Percentiles rank a stretch among this genome's conserved stretches.
Conservation (phyloP, 1,140 invertebrate genomes). For the Drosophila mojavensis region DNA sequence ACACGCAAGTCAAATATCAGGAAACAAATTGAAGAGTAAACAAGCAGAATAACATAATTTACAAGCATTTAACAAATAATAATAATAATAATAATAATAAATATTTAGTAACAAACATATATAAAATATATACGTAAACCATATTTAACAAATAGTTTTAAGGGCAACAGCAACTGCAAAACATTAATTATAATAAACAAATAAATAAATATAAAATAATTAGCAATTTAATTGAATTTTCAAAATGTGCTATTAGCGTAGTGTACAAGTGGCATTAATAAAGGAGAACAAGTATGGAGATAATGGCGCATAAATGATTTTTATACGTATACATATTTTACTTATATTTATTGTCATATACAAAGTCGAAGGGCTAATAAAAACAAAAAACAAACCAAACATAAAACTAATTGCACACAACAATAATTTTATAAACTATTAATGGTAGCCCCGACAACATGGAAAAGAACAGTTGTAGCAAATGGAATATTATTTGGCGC, state of each 20-base stretch:
- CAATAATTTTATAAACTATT: constrained; percentile 42
- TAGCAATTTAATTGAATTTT: constrained; percentile 63
- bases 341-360: constrained; percentile 43
- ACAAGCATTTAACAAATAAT: constrained; percentile 70
- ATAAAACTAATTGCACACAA: constrained; percentile 3
- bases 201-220: constrained; percentile 25
- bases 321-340: constrained; percentile 71
- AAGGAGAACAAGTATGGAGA: constrained; percentile 7
- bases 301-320: constrained; percentile 59
- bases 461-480: constrained; percentile 64
- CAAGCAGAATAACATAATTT: constrained; percentile 69
- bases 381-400: constrained; percentile 13
- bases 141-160: constrained; percentile 57
- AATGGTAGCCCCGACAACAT: constrained; percentile 18
- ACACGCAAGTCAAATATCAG: constrained; percentile 64
- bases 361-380: constrained; percentile 29
- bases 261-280: constrained; percentile 55
- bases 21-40: constrained; percentile 65
- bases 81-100: background rate
- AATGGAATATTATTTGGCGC: constrained; percentile 79
- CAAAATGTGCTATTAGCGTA: constrained; percentile 78
- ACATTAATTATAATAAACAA: constrained; percentile 24
- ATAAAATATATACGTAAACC: constrained; percentile 65
- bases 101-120: constrained; percentile 48
- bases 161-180: constrained; percentile 2